Evolutionary conservation across 2,888 invertebrate genomes (phyloP).

Genomic region (Strigamia maritima): DNA sequence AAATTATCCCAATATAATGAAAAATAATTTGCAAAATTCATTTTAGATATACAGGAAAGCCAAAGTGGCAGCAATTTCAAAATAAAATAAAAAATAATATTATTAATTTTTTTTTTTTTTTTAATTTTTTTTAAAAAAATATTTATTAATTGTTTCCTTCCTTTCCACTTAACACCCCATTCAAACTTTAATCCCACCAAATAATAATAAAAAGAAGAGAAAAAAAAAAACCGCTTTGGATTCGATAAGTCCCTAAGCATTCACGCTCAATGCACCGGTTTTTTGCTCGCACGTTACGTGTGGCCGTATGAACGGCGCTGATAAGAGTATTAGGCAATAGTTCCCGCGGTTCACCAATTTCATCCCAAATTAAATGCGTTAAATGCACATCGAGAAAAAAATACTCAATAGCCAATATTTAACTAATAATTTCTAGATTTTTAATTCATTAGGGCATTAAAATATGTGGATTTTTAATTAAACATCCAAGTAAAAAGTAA

Average conservation of each 20-base stretch:
- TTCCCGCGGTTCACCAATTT: not conserved
- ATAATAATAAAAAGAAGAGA: not conserved
- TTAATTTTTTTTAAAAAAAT: not conserved
- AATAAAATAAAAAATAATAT: too few relatives aligned
- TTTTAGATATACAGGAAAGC: too few relatives aligned
- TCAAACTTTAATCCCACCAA: not conserved
- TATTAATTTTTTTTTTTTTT: too few relatives aligned
- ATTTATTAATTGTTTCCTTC: not conserved
- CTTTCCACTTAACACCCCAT: not conserved
- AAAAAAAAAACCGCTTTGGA: not conserved
- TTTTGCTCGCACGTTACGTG: not conserved
- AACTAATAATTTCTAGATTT: not conserved
- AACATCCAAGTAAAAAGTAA: too few relatives aligned
- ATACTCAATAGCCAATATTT: not conserved
- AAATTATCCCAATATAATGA: too few relatives aligned
- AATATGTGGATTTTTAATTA: too few relatives aligned
- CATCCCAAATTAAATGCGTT: not conserved
- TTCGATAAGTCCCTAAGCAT: conserved; percentile 4
- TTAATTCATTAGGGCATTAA: too few relatives aligned
- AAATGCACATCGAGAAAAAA: not conserved
- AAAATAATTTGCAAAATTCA: too few relatives aligned
- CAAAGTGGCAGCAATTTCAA: too few relatives aligned
- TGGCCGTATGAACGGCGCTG: not conserved
- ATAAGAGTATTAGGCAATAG: not conserved
- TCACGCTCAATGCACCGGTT: not conserved